Conservation (phyloP, 1,140 invertebrate species). For the Euschistus heros region DNA sequence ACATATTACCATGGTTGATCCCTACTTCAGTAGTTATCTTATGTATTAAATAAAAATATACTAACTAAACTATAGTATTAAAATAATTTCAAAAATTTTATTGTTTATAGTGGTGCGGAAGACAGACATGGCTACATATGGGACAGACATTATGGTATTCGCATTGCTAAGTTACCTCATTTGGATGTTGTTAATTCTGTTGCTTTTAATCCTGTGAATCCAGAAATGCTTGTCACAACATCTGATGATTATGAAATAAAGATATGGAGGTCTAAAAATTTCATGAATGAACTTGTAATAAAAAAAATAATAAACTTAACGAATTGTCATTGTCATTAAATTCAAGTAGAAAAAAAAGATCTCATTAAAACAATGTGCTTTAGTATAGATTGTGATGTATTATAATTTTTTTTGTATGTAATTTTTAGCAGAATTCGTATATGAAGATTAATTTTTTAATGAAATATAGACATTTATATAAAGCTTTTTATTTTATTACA, state of each 20-base stretch:
- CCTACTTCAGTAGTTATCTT: neutral
- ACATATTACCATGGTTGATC: neutral
- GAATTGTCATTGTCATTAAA: neutral
- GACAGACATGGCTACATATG: constrained; percentile 76
- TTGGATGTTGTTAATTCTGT: constrained; percentile 77
- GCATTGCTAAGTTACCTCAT: constrained; percentile 66
- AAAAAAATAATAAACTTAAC: neutral
- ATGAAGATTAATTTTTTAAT: neutral
- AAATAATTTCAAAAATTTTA: neutral
- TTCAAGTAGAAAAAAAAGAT: neutral
- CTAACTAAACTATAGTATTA: no score
- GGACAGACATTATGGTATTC: constrained; percentile 76
- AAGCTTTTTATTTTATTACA: neutral
- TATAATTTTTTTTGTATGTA: neutral
- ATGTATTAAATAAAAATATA: neutral
- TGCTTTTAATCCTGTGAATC: constrained; percentile 72
- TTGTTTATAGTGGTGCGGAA: constrained; percentile 63
- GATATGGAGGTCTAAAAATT: constrained; percentile 50
- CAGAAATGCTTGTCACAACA: constrained; percentile 75
- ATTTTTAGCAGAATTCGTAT: constrained; percentile 3
- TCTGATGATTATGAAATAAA: constrained; percentile 76
- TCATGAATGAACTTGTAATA: constrained; percentile 24
- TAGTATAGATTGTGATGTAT: neutral
- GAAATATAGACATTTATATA: neutral
- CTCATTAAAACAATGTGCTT: neutral